Evolutionary conservation across 2,797 vertebrate genomes (phyloP).

Genomic region (Pseudomugil tenellus): DNA sequence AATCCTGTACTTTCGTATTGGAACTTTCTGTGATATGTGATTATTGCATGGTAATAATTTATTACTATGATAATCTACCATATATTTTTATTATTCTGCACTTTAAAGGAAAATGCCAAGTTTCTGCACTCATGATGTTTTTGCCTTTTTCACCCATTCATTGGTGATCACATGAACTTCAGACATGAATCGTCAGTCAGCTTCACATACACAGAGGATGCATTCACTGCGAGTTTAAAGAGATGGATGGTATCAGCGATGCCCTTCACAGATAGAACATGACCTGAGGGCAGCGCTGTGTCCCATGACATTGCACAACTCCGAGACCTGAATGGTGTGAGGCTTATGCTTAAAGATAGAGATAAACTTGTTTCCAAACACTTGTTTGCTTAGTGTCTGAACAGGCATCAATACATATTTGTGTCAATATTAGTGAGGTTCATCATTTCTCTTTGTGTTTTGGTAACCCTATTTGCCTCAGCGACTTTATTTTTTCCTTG

Average conservation of each 20-base stretch:
- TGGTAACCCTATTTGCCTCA: constrained; percentile 48
- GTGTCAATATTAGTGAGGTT: constrained; percentile 37
- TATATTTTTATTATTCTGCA: background rate
- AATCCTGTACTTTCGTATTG: background rate
- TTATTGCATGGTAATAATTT: background rate
- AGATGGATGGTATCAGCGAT: constrained; percentile 72
- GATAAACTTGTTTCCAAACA: constrained; percentile 60
- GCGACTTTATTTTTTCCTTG: constrained; percentile 49
- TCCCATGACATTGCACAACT: constrained; percentile 71
- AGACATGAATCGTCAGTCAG: constrained; percentile 35
- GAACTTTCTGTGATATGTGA: background rate
- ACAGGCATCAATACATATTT: constrained; percentile 39
- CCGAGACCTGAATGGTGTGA: constrained; percentile 65
- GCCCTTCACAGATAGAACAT: constrained; percentile 66
- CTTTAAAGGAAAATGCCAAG: background rate
- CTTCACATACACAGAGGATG: constrained; percentile 45
- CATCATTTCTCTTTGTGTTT: constrained; percentile 62
- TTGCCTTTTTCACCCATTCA: background rate
- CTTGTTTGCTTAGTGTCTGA: constrained; percentile 56
- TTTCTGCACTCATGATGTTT: constrained; percentile 7
- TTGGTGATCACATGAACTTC: constrained; percentile 34
- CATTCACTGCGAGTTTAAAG: constrained; percentile 60
- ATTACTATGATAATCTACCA: background rate
- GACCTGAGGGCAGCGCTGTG: constrained; percentile 63
- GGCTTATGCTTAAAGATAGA: constrained; percentile 70